Evolutionary conservation across 2,113 vertebrate species (phyloP).

Genomic region (Petaurus breviceps): DNA sequence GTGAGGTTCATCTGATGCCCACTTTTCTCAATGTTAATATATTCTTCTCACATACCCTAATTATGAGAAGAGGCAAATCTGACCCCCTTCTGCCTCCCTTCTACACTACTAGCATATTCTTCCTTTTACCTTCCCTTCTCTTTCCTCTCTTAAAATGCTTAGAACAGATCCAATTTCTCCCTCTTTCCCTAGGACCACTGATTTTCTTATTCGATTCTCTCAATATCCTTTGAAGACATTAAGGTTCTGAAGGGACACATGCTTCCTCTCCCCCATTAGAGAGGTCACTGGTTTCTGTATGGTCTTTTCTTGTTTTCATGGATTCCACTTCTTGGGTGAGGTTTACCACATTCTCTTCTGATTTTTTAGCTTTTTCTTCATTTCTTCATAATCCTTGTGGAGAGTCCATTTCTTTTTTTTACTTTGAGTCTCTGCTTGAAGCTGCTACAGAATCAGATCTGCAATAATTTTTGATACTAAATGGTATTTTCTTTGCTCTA

Average conservation of each 20-base stretch:
- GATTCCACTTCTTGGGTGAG: not conserved
- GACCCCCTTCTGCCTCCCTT: not conserved
- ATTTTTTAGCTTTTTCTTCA: not conserved
- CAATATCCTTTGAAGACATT: not conserved
- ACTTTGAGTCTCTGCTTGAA: not conserved
- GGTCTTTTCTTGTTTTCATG: not conserved
- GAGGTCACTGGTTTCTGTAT: not conserved
- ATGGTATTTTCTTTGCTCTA: not conserved
- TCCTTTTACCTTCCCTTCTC: not conserved
- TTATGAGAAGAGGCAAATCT: not conserved
- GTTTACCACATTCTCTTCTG: not conserved
- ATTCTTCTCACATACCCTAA: not conserved
- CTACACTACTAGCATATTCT: not conserved
- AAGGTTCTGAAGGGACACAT: not conserved
- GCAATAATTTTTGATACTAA: not conserved
- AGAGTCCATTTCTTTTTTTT: not conserved
- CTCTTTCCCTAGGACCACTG: not conserved
- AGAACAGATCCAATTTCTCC: not conserved
- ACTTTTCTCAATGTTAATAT: not conserved
- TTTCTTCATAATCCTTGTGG: not conserved
- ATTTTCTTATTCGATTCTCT: not conserved
- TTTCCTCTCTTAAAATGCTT: not conserved
- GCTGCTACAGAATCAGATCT: not conserved
- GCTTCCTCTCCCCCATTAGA: not conserved
- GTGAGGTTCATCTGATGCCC: not conserved